Conservation (phyloP, 2,113 vertebrate species). For the Ophiodon elongatus region DNA sequence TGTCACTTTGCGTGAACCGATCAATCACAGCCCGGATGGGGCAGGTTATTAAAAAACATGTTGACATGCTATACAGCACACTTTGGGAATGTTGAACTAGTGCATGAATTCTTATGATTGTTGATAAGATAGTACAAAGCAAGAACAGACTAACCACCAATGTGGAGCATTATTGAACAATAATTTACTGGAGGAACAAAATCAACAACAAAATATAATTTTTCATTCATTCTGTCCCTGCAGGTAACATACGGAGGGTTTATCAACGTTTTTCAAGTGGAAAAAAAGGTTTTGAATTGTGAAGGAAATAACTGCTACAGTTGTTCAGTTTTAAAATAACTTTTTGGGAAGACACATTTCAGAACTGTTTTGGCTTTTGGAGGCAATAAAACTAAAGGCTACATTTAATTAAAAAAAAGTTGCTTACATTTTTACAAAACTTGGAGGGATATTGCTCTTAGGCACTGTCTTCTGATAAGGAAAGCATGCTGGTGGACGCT, state of each 20-base stretch:
- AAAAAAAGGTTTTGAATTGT: too few species aligned
- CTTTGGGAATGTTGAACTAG: background rate
- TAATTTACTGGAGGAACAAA: background rate
- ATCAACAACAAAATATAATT: background rate
- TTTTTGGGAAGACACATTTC: too few species aligned
- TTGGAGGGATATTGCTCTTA: background rate
- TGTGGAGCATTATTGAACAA: background rate
- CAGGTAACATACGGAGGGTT: too few species aligned
- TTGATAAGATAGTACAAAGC: background rate
- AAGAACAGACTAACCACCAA: background rate
- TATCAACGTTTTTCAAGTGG: too few species aligned
- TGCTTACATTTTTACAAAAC: background rate
- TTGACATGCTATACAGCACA: background rate
- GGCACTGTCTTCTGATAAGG: background rate
- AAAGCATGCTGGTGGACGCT: background rate
- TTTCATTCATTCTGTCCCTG: too few species aligned
- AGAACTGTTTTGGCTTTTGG: too few species aligned
- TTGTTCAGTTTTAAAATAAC: too few species aligned
- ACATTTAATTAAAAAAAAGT: background rate
- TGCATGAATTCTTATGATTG: background rate
- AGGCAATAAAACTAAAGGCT: too few species aligned
- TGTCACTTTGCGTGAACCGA: background rate
- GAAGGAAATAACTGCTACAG: too few species aligned
- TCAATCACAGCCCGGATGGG: background rate
- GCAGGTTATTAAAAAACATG: background rate